Base-by-base conservation (phyloP, 2,113 vertebrate species). In the Gobio gobio region DNA sequence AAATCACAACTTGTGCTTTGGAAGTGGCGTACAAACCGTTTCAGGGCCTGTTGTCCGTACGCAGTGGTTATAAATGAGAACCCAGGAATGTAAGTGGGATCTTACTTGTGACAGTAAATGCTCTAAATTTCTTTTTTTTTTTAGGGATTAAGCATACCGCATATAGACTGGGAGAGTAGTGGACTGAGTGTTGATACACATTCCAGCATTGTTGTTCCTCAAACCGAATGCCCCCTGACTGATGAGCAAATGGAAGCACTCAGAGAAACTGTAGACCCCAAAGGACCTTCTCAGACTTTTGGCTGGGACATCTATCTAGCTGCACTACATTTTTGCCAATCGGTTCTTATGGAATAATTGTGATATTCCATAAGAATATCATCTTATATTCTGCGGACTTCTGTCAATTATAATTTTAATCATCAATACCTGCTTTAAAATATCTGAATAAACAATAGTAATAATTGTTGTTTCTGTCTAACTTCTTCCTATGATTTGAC, bases 271-370 rank as follows among this genome's bases (percentile, higher is more conserved):
- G 29, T 66, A 33, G 63, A 66, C 26, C 26, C 26, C 5, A 66
- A 66, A 66, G 29, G 29, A 33, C 63, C 63, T 18, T 66, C 63
- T 5, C 63, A 66, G 63, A 33, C 5, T 6, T 66, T 33, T 33
- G 63, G 63, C 12, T 66, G 63, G 63, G 63, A 66, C 63, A 66
- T 66, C 12, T 33, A 66, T 33, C 14, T 66, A 66, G 63, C 26
- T 33, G 26, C 29, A 33, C 63, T 66, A 7, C 29, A 61, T 22
- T 54, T 79, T 79, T 61, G 58, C 58, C 76, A 58, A 14, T 33
- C 76, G 36, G 51, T 78, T 49, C 47, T 49, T 78, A 24, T 58
- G 26, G 76, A 78, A 29, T 56, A 47, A 13, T 24, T 74, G 20
- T 36, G 45, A 74, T 22, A 0, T 74, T 36, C 33, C 33, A 36